Conservation (phyloP, 1,140 invertebrate genomes). For the Megathymus violae region DNA sequence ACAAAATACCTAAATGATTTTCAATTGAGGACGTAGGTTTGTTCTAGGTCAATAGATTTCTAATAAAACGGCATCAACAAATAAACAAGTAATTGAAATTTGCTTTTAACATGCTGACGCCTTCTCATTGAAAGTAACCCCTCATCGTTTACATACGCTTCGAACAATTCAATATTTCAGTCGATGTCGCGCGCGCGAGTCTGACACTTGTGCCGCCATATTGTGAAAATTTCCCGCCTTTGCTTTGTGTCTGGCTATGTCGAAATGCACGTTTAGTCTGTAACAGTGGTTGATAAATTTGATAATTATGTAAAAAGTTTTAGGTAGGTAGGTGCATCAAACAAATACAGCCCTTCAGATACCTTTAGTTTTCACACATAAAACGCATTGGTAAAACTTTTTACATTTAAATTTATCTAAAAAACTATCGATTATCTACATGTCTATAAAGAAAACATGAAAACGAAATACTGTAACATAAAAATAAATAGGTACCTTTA, state of each 20-base stretch:
- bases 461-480: too few relatives aligned
- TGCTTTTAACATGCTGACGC: slow-evolving; percentile 18
- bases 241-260: neutral
- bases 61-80: slow-evolving; percentile 1
- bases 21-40: too few relatives aligned
- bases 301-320: neutral
- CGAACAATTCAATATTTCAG: slow-evolving; percentile 62
- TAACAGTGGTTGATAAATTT: neutral
- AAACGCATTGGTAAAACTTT: too few relatives aligned
- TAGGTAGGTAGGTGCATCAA: too few relatives aligned
- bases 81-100: slow-evolving; percentile 10
- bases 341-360: too few relatives aligned
- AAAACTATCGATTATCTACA: neutral
- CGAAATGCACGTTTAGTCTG: neutral
- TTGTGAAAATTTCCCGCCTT: slow-evolving; percentile 59
- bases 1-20: too few relatives aligned
- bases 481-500: too few relatives aligned
- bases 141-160: slow-evolving; percentile 30
- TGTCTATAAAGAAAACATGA: too few relatives aligned
- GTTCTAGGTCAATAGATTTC: neutral
- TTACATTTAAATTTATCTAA: too few relatives aligned
- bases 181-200: slow-evolving; percentile 55
- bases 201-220: slow-evolving; percentile 54
- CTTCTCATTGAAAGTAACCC: slow-evolving; percentile 27
- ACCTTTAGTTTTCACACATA: too few relatives aligned